Evolutionary conservation across 1,140 invertebrate species (phyloP).

Genomic region (Gyrodactylus bullatarudis): DNA sequence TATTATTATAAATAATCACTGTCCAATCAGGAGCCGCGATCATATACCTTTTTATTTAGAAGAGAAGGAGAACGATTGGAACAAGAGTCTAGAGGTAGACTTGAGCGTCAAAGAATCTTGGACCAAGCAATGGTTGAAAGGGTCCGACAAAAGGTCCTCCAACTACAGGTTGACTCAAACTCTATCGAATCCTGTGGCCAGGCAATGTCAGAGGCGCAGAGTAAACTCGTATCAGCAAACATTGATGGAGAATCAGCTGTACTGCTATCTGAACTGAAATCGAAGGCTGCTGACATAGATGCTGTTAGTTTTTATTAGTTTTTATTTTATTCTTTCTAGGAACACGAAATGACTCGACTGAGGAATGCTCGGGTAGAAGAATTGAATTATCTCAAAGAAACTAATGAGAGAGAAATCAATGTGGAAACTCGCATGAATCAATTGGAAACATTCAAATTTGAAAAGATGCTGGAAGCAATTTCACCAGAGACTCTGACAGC

Average conservation of each 20-base stretch:
- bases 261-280: neutral
- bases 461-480: slow-evolving; percentile 20
- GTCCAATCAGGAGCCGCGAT: too few relatives aligned
- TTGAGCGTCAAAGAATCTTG: slow-evolving; percentile 14
- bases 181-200: slow-evolving; percentile 15
- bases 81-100: slow-evolving; percentile 13
- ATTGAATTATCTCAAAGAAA: slow-evolving; percentile 18
- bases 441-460: slow-evolving; percentile 23
- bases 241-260: slow-evolving; percentile 13
- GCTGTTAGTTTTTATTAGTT: neutral
- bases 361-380: slow-evolving; percentile 22
- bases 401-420: slow-evolving; percentile 21
- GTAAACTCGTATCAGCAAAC: slow-evolving; percentile 13
- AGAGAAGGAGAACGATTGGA: slow-evolving; percentile 14
- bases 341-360: slow-evolving; percentile 21
- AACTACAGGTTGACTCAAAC: slow-evolving; percentile 12
- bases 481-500: slow-evolving; percentile 21
- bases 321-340: slow-evolving; percentile 12
- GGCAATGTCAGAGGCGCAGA: slow-evolving; percentile 15
- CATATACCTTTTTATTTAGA: too few relatives aligned
- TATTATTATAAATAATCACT: too few relatives aligned
- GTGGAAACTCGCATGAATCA: slow-evolving; percentile 16
- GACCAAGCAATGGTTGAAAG: slow-evolving; percentile 14
- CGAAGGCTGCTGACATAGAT: neutral
- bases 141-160: slow-evolving; percentile 12